Conservation (phyloP, 2,113 vertebrate genomes). For the Mirounga angustirostris region DNA sequence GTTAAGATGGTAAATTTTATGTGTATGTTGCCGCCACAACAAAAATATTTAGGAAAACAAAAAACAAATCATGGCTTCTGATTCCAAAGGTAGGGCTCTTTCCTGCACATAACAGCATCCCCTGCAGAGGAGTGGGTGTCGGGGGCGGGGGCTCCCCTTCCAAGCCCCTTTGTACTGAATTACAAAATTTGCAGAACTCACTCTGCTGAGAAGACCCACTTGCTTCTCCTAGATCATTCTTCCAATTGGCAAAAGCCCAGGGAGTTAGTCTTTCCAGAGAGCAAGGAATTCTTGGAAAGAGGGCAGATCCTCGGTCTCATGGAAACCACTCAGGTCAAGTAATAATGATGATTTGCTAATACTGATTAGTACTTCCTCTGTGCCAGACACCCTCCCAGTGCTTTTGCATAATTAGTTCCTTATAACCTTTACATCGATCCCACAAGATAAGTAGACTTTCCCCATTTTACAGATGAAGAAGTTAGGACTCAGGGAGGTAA, state of each 20-base stretch:
- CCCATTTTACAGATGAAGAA: background rate
- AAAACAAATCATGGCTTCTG: background rate
- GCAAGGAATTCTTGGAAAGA: slow-evolving; percentile 43
- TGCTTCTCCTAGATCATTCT: background rate
- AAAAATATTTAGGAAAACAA: background rate
- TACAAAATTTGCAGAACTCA: background rate
- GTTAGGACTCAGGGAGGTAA: background rate
- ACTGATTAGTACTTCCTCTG: background rate
- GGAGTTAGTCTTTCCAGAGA: background rate
- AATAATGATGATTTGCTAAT: background rate
- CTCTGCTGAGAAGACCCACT: background rate
- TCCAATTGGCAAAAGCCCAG: background rate
- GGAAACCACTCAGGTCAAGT: background rate
- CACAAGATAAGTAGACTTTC: background rate
- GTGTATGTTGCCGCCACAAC: background rate
- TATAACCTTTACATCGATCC: background rate
- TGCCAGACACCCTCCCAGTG: background rate
- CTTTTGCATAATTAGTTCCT: background rate
- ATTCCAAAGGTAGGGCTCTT: background rate
- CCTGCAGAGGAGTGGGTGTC: background rate
- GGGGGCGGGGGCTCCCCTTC: background rate
- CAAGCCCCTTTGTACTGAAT: background rate
- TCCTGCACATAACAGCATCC: rapidly evolving
- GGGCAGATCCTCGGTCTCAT: background rate
- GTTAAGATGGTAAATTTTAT: background rate